Conservation (phyloP, 2,113 vertebrate genomes). For the Urocolius indicus region DNA sequence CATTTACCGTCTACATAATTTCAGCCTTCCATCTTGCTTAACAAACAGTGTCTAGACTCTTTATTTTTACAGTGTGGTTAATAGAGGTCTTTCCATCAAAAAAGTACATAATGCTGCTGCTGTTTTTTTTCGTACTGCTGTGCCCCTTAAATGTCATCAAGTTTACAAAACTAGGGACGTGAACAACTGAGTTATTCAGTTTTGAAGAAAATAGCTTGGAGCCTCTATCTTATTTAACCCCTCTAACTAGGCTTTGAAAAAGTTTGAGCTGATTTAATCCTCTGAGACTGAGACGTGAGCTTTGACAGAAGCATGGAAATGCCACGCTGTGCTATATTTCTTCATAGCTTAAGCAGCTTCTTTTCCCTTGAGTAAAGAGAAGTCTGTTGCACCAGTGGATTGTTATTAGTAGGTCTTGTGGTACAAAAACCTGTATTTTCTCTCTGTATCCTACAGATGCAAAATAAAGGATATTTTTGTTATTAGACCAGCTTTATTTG, state of each 20-base stretch:
- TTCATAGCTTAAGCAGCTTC: neutral
- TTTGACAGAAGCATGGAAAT: conserved; percentile 2
- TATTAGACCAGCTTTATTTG: neutral
- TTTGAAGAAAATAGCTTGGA: conserved; percentile 34
- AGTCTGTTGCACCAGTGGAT: neutral
- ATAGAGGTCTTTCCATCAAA: conserved; percentile 52
- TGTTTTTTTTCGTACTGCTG: conserved; percentile 11
- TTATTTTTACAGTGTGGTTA: conserved; percentile 54
- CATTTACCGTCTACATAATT: conserved; percentile 31
- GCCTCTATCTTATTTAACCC: neutral
- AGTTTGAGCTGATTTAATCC: neutral
- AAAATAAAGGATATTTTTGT: neutral
- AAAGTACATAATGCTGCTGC: conserved; percentile 41
- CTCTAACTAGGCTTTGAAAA: neutral
- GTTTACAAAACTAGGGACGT: conserved; percentile 2
- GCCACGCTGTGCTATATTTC: neutral
- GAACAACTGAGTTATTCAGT: conserved; percentile 24
- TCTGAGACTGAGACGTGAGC: neutral
- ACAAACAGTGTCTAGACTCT: conserved; percentile 26
- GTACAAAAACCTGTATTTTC: neutral
- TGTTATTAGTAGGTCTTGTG: neutral
- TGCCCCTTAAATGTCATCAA: conserved; percentile 43
- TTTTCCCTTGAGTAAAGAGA: neutral
- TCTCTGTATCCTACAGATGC: neutral
- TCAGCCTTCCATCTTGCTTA: conserved; percentile 46